Evolutionary conservation across 2,113 vertebrate species (phyloP).

Genomic region (Dissostichus mawsoni): DNA sequence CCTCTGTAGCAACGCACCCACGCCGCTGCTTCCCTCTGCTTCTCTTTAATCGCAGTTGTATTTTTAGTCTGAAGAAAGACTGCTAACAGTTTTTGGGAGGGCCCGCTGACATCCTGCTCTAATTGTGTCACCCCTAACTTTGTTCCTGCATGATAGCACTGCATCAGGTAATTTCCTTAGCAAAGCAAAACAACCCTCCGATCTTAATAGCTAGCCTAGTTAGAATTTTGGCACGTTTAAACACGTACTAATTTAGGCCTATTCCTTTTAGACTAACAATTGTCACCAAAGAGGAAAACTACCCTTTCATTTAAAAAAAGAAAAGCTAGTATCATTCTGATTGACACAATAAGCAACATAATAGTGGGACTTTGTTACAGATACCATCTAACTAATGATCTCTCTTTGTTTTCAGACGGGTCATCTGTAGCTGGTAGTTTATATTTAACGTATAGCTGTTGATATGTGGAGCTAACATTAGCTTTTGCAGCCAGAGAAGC

Average conservation of each 20-base stretch:
- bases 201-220: background rate
- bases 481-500: background rate
- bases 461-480: background rate
- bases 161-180: background rate
- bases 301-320: background rate
- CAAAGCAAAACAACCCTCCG: background rate
- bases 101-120: background rate
- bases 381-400: background rate
- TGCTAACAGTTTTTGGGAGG: background rate
- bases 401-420: background rate
- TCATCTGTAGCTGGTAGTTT: background rate
- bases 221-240: constrained; percentile 2
- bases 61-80: background rate
- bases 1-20: background rate
- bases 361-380: background rate
- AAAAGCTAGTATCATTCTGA: background rate
- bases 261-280: background rate
- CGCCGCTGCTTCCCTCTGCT: background rate
- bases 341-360: background rate
- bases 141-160: background rate
- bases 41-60: background rate
- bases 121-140: background rate
- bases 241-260: background rate
- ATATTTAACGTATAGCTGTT: background rate
- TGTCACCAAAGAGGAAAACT: background rate